Evolutionary conservation across 2,113 vertebrate genomes (phyloP).

Genomic region (Brienomyrus brachyistius): DNA sequence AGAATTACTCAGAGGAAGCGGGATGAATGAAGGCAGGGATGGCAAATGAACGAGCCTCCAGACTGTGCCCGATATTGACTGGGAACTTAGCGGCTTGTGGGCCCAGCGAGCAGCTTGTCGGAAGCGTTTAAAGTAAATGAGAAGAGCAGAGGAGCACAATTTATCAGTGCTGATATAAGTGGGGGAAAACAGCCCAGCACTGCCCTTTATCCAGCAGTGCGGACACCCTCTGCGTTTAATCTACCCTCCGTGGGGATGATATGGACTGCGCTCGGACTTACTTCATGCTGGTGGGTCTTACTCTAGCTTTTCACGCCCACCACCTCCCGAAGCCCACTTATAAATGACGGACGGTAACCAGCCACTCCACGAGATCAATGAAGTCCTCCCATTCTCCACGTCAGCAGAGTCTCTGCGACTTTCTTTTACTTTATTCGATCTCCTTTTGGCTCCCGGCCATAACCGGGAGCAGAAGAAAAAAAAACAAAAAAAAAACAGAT

Average conservation of each 20-base stretch:
- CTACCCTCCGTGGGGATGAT: not conserved
- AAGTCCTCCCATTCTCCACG: not conserved
- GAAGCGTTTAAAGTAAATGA: conserved; percentile 4
- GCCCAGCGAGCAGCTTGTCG: not conserved
- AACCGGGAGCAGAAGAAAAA: not conserved
- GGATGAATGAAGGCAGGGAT: not conserved
- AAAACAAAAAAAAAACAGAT: not conserved
- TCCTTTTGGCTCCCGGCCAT: not conserved
- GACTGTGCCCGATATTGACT: not conserved
- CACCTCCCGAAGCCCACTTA: not conserved
- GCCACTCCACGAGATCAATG: not conserved
- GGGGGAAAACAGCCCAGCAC: not conserved
- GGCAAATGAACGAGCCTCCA: not conserved
- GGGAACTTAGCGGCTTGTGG: not conserved
- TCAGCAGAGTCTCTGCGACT: not conserved
- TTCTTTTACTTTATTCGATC: not conserved
- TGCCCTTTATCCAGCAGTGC: not conserved
- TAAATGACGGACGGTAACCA: not conserved
- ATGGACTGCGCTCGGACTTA: not conserved
- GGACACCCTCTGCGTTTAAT: not conserved
- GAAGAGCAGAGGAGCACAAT: not conserved
- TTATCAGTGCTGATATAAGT: not conserved
- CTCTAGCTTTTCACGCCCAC: not conserved
- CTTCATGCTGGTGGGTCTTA: not conserved
- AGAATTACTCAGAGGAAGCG: not conserved